Base-by-base conservation (phyloP, 2,888 invertebrate genomes). In the Antitype chi region DNA sequence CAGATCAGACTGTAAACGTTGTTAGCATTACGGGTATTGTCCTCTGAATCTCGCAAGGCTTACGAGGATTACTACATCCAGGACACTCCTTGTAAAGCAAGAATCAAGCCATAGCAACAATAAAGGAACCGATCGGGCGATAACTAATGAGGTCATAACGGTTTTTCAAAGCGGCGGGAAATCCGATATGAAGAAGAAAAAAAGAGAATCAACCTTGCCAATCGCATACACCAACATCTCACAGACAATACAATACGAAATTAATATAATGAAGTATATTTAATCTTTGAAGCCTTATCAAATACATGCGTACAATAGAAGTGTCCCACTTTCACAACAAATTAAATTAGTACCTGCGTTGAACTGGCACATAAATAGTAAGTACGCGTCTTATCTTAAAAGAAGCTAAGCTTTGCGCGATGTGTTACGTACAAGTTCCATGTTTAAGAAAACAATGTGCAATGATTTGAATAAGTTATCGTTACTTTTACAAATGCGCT, bases 301-400 rank as follows among this genome's bases (percentile, higher is more conserved):
- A 74, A 69, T 63, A 70, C 70, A 71, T 80, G 73, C 87, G 81
- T 86, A 88, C 82, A 88, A 90, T 86, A 82, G 82, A 73, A 76
- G 84, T 87, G 91, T 74, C 83, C 92, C 76, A 91, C 88, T 91
- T 91, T 90, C 88, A 81, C 85, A 88, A 88, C 86, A 89, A 85
- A 90, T 89, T 89, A 81, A 89, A 89, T 90, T 89, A 87, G 85
- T 90, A 85, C 88, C 86, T 89, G 85, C 79, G 76, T 85, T 66
- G 76, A 80, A 85, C 80, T 83, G 71, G 89, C 80, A 85, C 88
- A 74, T 85, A 88, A 88, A 86, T 88, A 86, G 76, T 74, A 70
- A 86, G 76, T 74, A 70, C 71, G 85, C 74, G 76, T 85, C 89
- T 89, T 88, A 89, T 88, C 88, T 85, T 73, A 75, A 78, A 85